phyloP scores from a whole-genome alignment of 2,113 vertebrate genomes.

The Aplodontia rufa region DNA sequence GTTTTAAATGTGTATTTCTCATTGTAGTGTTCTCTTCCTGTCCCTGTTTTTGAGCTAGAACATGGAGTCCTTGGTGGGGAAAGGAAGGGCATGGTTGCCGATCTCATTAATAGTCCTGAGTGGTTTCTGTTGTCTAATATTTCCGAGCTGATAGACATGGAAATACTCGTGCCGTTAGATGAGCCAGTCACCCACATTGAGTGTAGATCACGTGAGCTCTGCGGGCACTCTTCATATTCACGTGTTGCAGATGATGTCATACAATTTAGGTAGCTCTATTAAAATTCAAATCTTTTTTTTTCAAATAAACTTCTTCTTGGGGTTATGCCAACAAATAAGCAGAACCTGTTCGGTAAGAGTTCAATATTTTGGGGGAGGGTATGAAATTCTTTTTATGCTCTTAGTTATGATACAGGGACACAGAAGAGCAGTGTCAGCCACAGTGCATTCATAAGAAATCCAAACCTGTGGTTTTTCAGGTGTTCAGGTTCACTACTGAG shows the following conservation, averaged over 20 bases:
- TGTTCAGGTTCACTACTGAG: not conserved
- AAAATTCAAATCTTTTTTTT: not conserved
- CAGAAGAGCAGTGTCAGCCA: not conserved
- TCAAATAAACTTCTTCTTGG: conserved; percentile 21
- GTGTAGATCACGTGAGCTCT: not conserved
- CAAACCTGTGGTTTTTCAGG: not conserved
- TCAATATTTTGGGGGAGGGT: not conserved
- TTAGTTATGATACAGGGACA: not conserved
- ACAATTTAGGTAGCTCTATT: not conserved
- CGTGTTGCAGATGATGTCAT: conserved; percentile 2
- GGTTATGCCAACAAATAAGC: conserved; percentile 47
- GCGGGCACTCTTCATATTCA: not conserved
- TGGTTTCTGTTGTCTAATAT: not conserved
- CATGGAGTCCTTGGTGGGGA: not conserved
- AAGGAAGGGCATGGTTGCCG: conserved; percentile 50
- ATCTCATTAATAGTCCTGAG: not conserved
- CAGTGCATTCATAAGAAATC: not conserved
- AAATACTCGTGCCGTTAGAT: not conserved
- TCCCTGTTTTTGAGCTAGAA: conserved; percentile 46
- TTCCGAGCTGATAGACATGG: conserved; percentile 27
- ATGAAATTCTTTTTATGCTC: not conserved
- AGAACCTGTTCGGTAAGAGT: conserved; percentile 22
- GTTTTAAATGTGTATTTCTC: conserved; percentile 36
- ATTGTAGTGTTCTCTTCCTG: conserved; percentile 37
- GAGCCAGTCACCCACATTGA: not conserved